Conservation (phyloP, 2,113 vertebrate species). For the Aptenodytes patagonicus region DNA sequence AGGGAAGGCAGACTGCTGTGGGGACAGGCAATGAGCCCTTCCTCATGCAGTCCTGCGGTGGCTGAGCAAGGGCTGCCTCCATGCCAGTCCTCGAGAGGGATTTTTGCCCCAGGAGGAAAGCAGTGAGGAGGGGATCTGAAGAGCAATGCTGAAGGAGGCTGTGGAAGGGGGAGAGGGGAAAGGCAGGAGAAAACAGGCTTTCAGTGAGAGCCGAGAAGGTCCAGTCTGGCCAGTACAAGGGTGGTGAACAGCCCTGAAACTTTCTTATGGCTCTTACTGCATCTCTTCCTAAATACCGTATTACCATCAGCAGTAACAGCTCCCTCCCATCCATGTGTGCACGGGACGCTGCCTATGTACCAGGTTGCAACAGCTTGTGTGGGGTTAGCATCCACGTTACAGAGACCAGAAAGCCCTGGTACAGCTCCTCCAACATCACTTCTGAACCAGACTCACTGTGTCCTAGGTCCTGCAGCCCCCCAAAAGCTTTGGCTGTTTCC, state of each 20-base stretch:
- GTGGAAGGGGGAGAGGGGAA: not conserved
- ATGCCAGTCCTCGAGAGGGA: rapidly evolving
- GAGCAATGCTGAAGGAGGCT: not conserved
- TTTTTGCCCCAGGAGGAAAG: not conserved
- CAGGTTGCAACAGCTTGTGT: not conserved
- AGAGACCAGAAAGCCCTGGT: not conserved
- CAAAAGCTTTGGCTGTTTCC: not conserved
- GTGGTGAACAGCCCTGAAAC: not conserved
- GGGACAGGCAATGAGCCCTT: not conserved
- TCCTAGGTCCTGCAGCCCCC: not conserved
- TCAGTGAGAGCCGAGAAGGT: not conserved
- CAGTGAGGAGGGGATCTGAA: not conserved
- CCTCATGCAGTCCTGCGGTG: rapidly evolving
- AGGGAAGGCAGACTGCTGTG: not conserved
- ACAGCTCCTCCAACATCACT: not conserved
- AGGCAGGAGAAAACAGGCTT: not conserved
- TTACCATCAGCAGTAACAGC: not conserved
- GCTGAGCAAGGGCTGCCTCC: not conserved
- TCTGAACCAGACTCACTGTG: not conserved
- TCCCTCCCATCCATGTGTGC: not conserved
- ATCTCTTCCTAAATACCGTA: not conserved
- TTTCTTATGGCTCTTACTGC: not conserved
- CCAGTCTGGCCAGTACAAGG: not conserved
- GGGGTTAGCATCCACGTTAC: rapidly evolving
- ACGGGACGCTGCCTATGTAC: not conserved